Evolutionary conservation across 2,888 invertebrate species (phyloP), one percentile per base, ranked within the genome.

Genomic region (Notodonta ziczac): DNA sequence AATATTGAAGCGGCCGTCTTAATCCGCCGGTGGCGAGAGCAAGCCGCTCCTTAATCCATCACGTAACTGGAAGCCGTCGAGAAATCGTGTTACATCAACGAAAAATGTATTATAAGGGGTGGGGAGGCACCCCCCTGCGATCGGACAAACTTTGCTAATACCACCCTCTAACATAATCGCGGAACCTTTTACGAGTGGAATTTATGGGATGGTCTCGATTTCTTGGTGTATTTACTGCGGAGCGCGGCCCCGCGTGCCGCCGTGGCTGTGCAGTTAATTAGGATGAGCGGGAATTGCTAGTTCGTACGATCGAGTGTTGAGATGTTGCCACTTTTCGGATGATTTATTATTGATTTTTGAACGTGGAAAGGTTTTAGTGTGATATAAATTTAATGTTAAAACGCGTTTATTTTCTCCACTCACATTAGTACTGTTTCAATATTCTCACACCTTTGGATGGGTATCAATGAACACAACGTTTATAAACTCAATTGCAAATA

Each of bases 1-100:
- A 93, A 91, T 90, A 92, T 91, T 83, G 87, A 82, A 87, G 86
- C 81, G 83, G 82, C 84, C 81, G 72, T 87, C 90, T 88, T 92
- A 93, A 93, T 93, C 93, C 90, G 78, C 69, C 84, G 86, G 87
- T 84, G 89, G 88, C 85, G 88, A 89, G 87, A 89, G 86, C 87
- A 86, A 88, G 89, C 83, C 86, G 82, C 86, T 87, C 87, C 91
- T 93, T 94, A 94, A 94, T 94, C 94, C 93, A 93, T 94, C 94
- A 94, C 94, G 94, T 94, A 94, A 93, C 91, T 88, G 89, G 88
- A 88, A 89, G 89, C 90, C 93, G 88, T 89, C 93, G 91, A 91
- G 93, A 94, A 94, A 94, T 93, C 93, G 93, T 93, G 94, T 94
- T 93, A 94, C 93, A 94, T 94, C 93, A 93, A 94, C 94, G 94